Evolutionary conservation across 2,113 vertebrate genomes (phyloP).

Genomic region (Gambusia affinis): DNA sequence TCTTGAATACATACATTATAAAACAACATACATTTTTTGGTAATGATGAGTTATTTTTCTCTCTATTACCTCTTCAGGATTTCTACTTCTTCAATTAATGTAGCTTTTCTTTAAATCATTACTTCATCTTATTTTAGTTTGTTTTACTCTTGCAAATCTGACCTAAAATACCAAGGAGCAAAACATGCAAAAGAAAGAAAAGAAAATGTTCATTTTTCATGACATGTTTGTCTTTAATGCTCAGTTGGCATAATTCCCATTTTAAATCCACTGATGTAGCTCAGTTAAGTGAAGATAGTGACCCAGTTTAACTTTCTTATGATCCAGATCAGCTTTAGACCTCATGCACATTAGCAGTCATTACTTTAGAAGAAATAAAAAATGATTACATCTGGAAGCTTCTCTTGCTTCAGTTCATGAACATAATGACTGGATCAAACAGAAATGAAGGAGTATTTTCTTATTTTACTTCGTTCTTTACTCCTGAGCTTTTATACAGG

Average conservation of each 20-base stretch:
- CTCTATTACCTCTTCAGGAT: neutral
- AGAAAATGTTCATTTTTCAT: neutral
- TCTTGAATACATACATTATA: too few species aligned
- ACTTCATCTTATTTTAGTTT: too few species aligned
- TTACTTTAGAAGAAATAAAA: constrained; percentile 56
- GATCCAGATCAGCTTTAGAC: constrained; percentile 51
- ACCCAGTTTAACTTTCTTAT: constrained; percentile 25
- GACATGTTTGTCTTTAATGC: constrained; percentile 6
- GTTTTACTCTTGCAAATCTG: too few species aligned
- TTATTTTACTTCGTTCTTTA: constrained; percentile 56
- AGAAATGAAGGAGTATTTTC: constrained; percentile 28
- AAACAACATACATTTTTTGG: too few species aligned
- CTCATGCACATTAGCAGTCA: constrained; percentile 58
- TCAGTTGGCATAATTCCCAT: constrained; percentile 33
- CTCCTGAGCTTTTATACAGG: constrained; percentile 40
- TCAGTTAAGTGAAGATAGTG: constrained; percentile 43
- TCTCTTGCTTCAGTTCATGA: constrained; percentile 55
- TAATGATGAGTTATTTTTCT: neutral
- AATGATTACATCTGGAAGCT: constrained; percentile 58
- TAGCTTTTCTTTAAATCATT: too few species aligned
- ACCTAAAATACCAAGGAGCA: too few species aligned
- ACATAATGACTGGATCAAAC: constrained; percentile 56
- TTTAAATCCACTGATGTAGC: constrained; percentile 42
- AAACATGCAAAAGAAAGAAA: neutral
- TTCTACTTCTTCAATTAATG: neutral